phyloP scores from a whole-genome alignment of 2,888 invertebrate genomes.

The Yponomeuta cagnagella region DNA sequence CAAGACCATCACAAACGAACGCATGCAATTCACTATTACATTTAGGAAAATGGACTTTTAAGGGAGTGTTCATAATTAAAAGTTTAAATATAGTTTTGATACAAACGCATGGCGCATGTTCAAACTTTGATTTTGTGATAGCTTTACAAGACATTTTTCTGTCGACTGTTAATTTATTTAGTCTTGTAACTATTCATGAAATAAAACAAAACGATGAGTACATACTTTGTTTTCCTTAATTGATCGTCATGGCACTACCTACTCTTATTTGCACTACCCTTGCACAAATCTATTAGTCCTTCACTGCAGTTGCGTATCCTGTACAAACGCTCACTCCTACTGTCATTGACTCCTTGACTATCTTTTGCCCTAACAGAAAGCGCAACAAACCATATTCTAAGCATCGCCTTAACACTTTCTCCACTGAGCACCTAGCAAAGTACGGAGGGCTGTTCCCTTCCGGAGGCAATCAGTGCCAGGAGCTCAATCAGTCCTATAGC shows the following conservation, averaged over 20 bases:
- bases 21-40: slow-evolving; percentile 57
- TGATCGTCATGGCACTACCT: not conserved
- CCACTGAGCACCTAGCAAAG: slow-evolving; percentile 69
- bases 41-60: slow-evolving; percentile 32
- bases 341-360: slow-evolving; percentile 3
- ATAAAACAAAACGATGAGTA: not conserved
- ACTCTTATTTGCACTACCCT: slow-evolving; percentile 2
- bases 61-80: slow-evolving; percentile 7
- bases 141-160: not conserved
- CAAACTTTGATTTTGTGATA: slow-evolving; percentile 5
- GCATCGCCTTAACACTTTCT: slow-evolving; percentile 72
- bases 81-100: slow-evolving; percentile 3
- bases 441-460: slow-evolving; percentile 69
- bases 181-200: not conserved
- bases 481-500: slow-evolving; percentile 66
- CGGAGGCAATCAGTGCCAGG: slow-evolving; percentile 66
- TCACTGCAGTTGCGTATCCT: not conserved
- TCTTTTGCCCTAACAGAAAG: slow-evolving; percentile 61
- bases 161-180: not conserved
- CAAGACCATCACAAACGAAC: slow-evolving; percentile 59
- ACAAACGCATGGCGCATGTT: slow-evolving; percentile 7
- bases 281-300: not conserved
- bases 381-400: slow-evolving; percentile 73
- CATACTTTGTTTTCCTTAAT: not conserved
- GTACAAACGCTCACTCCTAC: not conserved